Evolutionary conservation across 2,888 invertebrate genomes (phyloP), one percentile per base, ranked within the genome.

Genomic region (Apodemia mormo): DNA sequence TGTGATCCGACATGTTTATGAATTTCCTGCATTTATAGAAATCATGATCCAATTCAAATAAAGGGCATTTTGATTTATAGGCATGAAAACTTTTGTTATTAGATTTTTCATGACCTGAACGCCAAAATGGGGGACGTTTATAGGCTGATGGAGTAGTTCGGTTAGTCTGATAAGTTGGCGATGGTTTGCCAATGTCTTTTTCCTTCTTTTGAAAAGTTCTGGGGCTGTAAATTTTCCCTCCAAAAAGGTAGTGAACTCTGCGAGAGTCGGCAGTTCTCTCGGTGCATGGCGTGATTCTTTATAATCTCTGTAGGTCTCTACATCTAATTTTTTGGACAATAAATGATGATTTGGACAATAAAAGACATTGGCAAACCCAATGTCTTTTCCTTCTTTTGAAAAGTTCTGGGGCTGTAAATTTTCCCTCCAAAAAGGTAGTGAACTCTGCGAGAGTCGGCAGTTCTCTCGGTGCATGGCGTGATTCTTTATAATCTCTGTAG

Each of bases 391-490:
- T n/a, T n/a, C n/a, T n/a, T n/a, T n/a, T n/a, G n/a, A n/a, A n/a
- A n/a, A n/a, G 52, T 58, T 75, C 74, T 33, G 76, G 8, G 7
- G 75, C 29, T 0, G 72, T 76, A 58, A 78, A 78, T 66, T 73
- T 75, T 5, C 10, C 71, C 54, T 78, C 75, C 30, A n/a, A 76
- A 58, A 58, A 74, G 6, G 61, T 61, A 33, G 75, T 22, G 54
- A 77, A 75, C 8, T 76, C 74, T 7, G 52, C 8, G 9, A 78
- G 22, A 0, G 33, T 22, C 0, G 77, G 77, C 9, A 77, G 74
- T 30, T 73, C 56, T 0, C 75, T n/a, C n/a, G n/a, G n/a, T n/a
- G n/a, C n/a, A n/a, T n/a, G n/a, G n/a, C n/a, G n/a, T n/a, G n/a
- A n/a, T 12, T 71, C 72, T 2, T 75, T 61, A 29, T 76, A 78